Evolutionary conservation across 2,797 vertebrate genomes (phyloP), one percentile per base, ranked within the genome.

Genomic region (Chiloscyllium punctatum): DNA sequence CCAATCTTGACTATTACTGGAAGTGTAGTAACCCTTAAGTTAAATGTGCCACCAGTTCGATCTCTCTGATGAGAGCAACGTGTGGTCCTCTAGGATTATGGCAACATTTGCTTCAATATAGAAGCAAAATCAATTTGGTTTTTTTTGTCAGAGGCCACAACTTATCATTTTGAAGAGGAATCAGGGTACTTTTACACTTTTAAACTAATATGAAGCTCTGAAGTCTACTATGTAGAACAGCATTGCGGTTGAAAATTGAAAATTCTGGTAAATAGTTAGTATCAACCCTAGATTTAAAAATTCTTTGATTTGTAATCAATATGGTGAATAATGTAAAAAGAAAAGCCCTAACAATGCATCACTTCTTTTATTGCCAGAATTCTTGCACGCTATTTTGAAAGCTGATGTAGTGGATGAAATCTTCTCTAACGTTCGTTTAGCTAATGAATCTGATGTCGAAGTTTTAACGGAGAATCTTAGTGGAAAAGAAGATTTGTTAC

Each of bases 381-480:
- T 94, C 71, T 53, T 94, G 94, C 94, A 94, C 53, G 30, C 94
- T 33, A 21, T 94, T 74, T 53, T 94, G 94, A 94, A 94, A 72
- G 27, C 71, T 94, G 71, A 94, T 51, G 94, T 74, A 6, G 94
- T 94, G 94, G 71, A 94, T 51, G 94, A 94, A 51, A 27, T 94
- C 94, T 74, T 51, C 71, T 74, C 94, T 18, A 94, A 74, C 21
- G 71, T 72, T 74, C 94, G 94, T 74, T 74, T 94, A 74, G 94
- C 69, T 72, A 94, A 94, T 72, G 94, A 94, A 74, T 33, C 69
- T 74, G 94, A 94, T 74, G 71, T 94, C 13, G 94, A 94, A 74
- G 94, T 94, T 42, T 74, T 94, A 48, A 94, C 94, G 18, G 94
- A 94, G 69, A 94, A 94, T 30, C 71, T 94, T 18, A 94, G 69